Conservation (phyloP, 1,140 invertebrate species). For the Trichonephila inaurata region DNA sequence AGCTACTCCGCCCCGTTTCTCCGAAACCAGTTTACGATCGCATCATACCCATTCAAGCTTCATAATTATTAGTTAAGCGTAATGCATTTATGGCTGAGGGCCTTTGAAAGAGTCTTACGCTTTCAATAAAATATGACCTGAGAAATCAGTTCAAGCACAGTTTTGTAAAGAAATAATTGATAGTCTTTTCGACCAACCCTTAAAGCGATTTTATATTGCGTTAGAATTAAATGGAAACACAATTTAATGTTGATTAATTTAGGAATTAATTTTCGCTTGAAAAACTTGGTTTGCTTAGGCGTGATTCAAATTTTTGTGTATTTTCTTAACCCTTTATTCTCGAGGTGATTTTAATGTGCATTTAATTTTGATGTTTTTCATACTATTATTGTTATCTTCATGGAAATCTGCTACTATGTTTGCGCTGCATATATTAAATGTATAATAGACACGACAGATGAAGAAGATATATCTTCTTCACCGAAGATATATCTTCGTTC, state of each 20-base stretch:
- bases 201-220: background rate
- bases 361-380: too few species aligned
- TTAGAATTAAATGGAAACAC: background rate
- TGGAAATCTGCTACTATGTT: too few species aligned
- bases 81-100: constrained; percentile 14
- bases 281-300: background rate
- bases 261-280: background rate
- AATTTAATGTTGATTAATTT: background rate
- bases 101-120: background rate
- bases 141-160: background rate
- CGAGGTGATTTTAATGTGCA: background rate
- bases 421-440: too few species aligned
- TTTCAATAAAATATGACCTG: constrained; percentile 50
- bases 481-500: too few species aligned
- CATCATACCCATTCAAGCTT: background rate
- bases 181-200: background rate
- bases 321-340: background rate
- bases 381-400: too few species aligned
- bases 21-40: constrained; percentile 32
- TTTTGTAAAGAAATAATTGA: background rate
- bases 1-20: background rate
- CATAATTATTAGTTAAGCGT: constrained; percentile 42
- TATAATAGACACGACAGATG: too few species aligned
- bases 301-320: background rate
- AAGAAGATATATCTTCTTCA: too few species aligned